phyloP scores from a whole-genome alignment of 2,797 vertebrate genomes.

The Tamandua tetradactyla region DNA sequence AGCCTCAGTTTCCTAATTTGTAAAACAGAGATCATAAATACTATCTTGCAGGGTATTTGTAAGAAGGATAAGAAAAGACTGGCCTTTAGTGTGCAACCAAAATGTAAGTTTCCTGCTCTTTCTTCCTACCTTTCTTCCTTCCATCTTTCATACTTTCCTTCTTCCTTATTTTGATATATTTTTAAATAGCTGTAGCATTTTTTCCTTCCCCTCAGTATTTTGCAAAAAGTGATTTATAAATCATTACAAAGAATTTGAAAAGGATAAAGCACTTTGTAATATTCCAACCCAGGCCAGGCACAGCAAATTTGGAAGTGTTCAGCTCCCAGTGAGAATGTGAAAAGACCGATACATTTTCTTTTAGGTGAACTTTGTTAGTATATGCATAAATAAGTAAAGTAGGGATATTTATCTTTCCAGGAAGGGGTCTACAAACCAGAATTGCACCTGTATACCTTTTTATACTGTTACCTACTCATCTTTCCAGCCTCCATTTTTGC shows the following conservation, averaged over 20 bases:
- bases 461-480: background rate
- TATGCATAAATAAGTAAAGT: slow-evolving; percentile 53
- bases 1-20: background rate
- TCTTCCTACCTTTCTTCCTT: background rate
- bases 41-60: background rate
- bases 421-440: background rate
- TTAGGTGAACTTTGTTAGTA: slow-evolving; percentile 31
- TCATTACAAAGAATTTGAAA: slow-evolving; percentile 64
- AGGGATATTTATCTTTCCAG: slow-evolving; percentile 21
- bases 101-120: background rate
- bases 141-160: background rate
- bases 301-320: background rate
- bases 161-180: slow-evolving; percentile 4
- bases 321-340: background rate
- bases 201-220: slow-evolving; percentile 35
- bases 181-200: background rate
- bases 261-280: slow-evolving; percentile 59
- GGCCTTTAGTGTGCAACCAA: background rate
- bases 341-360: background rate
- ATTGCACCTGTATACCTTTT: background rate
- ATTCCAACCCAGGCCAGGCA: slow-evolving; percentile 47
- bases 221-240: slow-evolving; percentile 62
- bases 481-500: slow-evolving; percentile 12
- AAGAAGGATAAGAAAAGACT: background rate
- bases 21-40: background rate